These are phyloP conservation scores for Pachliopta kotzebuea DNA, from an alignment of 2,888 invertebrate genomes.

Conservation along the genomic window DNA sequence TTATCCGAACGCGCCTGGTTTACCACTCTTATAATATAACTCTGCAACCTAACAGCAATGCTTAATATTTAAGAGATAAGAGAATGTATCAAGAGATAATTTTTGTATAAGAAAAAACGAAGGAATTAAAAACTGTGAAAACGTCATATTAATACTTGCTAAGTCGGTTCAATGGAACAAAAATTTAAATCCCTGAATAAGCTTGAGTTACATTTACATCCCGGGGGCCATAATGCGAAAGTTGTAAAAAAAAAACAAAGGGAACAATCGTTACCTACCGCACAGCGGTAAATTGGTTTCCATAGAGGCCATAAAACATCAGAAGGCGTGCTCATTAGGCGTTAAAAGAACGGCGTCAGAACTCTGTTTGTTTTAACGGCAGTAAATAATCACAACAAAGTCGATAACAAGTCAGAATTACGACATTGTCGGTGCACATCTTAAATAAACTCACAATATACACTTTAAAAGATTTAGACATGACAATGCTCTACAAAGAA, in stretches of 20 bases:
- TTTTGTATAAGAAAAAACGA: no score
- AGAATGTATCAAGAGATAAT: no score
- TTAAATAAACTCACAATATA: conserved; percentile 40
- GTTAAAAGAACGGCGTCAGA: conserved; percentile 31
- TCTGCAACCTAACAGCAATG: no score
- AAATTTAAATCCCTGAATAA: not conserved
- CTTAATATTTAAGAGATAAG: no score
- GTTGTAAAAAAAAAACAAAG: conserved; percentile 1
- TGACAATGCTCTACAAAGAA: conserved; percentile 7
- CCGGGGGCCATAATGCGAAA: not conserved
- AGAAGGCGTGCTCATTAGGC: conserved; percentile 31
- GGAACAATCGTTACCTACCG: conserved; percentile 13
- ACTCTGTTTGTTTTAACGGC: conserved; percentile 49
- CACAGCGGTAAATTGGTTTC: conserved; percentile 20
- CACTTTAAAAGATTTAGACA: conserved; percentile 15
- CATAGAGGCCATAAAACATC: conserved; percentile 30
- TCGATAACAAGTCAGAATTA: conserved; percentile 67
- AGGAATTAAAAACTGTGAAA: no score
- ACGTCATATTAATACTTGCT: no score
- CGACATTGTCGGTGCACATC: conserved; percentile 62
- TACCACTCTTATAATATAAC: no score
- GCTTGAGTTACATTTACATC: not conserved
- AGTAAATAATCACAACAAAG: conserved; percentile 58
- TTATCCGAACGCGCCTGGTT: no score
- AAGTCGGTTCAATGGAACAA: not conserved